Evolutionary conservation across 2,797 vertebrate genomes (phyloP), one percentile per base, ranked within the genome.

Genomic region (Erpetoichthys calabaricus): DNA sequence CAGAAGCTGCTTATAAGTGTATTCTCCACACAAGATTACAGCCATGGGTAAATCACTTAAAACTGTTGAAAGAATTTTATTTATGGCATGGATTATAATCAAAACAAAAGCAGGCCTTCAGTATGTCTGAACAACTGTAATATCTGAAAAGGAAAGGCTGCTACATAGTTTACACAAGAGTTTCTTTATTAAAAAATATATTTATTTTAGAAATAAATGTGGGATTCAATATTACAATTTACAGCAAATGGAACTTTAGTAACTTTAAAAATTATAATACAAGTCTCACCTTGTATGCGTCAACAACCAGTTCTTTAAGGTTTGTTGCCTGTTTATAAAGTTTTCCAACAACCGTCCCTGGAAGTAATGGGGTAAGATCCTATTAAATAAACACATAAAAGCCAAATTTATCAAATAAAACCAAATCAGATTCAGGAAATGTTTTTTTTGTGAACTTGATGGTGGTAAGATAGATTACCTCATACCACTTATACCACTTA

Each of bases 401-500:
- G 47, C 25, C 4, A 4, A 57, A 25, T 3, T 5, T 25, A 8
- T 57, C 6, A 9, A 6, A 56, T 10, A 45, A 45, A 56, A 45
- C 25, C 9, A 10, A 44, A 42, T 42, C 25, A 51, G 4, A 51
- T 51, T 51, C 49, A 51, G 49, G 8, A 8, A 25, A 25, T 25
- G 25, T 25, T 25, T 25, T 25, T n/a, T 25, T 25, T 25, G 25
- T 25, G 25, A 25, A 25, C 25, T 25, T 25, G 25, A 25, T 25
- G 25, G 25, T 25, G 25, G 25, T 51, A 45, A 47, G 51, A 64
- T 55, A 60, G 57, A 71, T 81, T 91, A 99, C 95, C 94, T 97
- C 88, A 74, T 98, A 99, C 95, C 95, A 99, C 78, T 88, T 84
- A 81, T 90, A 94, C 65, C 91, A 89, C 65, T 84, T 83, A 77